Evolutionary conservation across 2,797 vertebrate genomes (phyloP).

Genomic region (Galagoides demidoff): DNA sequence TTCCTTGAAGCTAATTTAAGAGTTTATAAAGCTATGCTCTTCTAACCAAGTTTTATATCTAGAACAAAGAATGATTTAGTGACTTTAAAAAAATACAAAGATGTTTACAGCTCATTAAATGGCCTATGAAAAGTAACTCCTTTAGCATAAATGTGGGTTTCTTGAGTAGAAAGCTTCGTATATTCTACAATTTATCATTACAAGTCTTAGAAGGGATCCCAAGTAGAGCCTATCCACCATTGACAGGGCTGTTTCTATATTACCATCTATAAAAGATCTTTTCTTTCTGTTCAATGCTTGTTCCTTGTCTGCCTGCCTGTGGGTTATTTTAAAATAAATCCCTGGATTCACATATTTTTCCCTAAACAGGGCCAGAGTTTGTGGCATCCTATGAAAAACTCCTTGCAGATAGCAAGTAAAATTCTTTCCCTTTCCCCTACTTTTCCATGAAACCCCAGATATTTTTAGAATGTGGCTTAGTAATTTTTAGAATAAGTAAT

Average conservation of each 20-base stretch:
- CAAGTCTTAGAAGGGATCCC: slow-evolving; percentile 48
- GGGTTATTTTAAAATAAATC: neutral
- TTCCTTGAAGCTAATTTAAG: neutral
- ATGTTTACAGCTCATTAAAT: slow-evolving; percentile 68
- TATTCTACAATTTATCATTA: slow-evolving; percentile 60
- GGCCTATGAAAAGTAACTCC: slow-evolving; percentile 64
- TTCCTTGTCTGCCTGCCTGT: neutral
- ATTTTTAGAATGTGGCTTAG: neutral
- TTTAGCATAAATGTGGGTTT: slow-evolving; percentile 62
- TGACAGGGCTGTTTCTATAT: neutral
- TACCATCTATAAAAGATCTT: neutral
- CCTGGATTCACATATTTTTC: neutral
- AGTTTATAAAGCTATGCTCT: slow-evolving; percentile 39
- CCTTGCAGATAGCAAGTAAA: neutral
- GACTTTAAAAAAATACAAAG: slow-evolving; percentile 70
- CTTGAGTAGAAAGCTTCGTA: slow-evolving; percentile 53
- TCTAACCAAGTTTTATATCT: slow-evolving; percentile 55
- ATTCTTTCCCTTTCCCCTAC: neutral
- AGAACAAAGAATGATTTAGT: slow-evolving; percentile 60
- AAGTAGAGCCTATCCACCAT: slow-evolving; percentile 8
- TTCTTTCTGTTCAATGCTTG: neutral
- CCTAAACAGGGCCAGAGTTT: neutral
- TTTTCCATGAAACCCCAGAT: neutral
- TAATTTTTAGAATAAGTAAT: slow-evolving; percentile 3
- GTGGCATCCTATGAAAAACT: neutral